Evolutionary conservation across 2,888 invertebrate genomes (phyloP), one percentile per base, ranked within the genome.

Genomic region (Lasioglossum vierecki): DNA sequence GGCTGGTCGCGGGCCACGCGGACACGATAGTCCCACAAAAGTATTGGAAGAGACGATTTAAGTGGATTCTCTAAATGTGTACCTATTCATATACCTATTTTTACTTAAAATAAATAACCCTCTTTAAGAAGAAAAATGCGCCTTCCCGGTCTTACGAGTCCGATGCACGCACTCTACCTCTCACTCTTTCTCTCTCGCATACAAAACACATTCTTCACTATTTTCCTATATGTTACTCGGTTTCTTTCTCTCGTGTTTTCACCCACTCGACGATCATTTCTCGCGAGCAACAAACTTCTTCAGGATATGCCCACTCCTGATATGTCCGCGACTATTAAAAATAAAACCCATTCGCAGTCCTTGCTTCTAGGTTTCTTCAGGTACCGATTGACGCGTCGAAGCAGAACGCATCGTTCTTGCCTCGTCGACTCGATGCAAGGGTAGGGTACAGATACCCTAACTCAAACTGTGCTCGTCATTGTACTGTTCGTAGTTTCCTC

Each of bases 261-360:
- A 30, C 79, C 46, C 39, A 68, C 57, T 76, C 72, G 30, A 26
- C 18, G 30, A 76, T 72, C 71, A 15, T 41, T 35, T 4, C 53
- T 68, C 72, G 35, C 85, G 82, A 88, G 85, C 79, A 88, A 89
- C 84, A 86, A 90, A 89, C 11, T 73, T 78, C 26, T 77, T 83
- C 90, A 92, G 91, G 94, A 93, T 93, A 94, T 93, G 93, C 92
- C 90, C 91, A 88, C 89, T 92, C 92, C 91, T 92, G 94, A 94
- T 94, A 94, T 94, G 94, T 94, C 90, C 91, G 82, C 82, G 89
- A 80, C 83, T 81, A 82, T 87, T 89, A 88, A 85, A 91, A 89
- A 91, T 88, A 88, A 73, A 89, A 41, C 41, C 85, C 82, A 88
- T 91, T 91, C 90, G 90, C 90, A 91, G 90, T 91, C 90, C 90